phyloP scores from a whole-genome alignment of 2,797 vertebrate species.

The Chaetodon trifasciatus region DNA sequence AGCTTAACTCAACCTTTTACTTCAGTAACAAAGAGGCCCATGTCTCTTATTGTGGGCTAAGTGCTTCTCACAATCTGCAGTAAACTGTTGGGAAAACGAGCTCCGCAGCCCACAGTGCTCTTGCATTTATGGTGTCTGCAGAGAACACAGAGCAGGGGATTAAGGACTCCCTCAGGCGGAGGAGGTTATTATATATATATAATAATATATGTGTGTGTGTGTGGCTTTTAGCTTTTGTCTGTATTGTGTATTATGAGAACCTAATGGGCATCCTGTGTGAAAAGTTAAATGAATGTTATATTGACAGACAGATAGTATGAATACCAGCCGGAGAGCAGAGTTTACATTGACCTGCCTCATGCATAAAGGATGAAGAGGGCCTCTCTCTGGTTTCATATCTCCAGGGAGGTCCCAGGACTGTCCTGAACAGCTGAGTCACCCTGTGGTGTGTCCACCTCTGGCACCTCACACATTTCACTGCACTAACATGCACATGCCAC shows the following conservation, averaged over 20 bases:
- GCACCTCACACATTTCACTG: constrained; percentile 40
- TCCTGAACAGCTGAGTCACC: constrained; percentile 66
- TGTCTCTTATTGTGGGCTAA: constrained; percentile 81
- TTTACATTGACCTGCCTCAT: constrained; percentile 49
- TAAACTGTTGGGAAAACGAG: constrained; percentile 83
- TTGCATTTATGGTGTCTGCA: constrained; percentile 56
- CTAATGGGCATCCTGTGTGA: constrained; percentile 20
- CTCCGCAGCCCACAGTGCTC: constrained; percentile 65
- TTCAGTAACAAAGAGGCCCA: constrained; percentile 79
- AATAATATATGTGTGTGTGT: constrained; percentile 18
- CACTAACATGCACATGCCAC: constrained; percentile 38
- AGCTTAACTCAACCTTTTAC: constrained; percentile 88
- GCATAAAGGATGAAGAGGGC: constrained; percentile 50
- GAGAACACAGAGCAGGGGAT: constrained; percentile 59
- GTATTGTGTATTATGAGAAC: constrained; percentile 34
- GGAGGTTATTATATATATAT: constrained; percentile 44
- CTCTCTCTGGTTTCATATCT: constrained; percentile 59
- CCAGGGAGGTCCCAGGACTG: constrained; percentile 48
- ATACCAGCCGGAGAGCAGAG: constrained; percentile 24
- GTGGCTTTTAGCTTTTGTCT: constrained; percentile 28
- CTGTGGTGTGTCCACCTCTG: constrained; percentile 39
- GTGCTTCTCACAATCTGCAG: constrained; percentile 82
- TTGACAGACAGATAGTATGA: constrained; percentile 26
- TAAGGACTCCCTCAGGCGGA: constrained; percentile 57
- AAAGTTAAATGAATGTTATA: constrained; percentile 55